These are phyloP conservation scores for Clytia hemisphaerica DNA, from an alignment of 30 jellyfish, hydroid and myxozoan species.

Conservation along the genomic window DNA sequence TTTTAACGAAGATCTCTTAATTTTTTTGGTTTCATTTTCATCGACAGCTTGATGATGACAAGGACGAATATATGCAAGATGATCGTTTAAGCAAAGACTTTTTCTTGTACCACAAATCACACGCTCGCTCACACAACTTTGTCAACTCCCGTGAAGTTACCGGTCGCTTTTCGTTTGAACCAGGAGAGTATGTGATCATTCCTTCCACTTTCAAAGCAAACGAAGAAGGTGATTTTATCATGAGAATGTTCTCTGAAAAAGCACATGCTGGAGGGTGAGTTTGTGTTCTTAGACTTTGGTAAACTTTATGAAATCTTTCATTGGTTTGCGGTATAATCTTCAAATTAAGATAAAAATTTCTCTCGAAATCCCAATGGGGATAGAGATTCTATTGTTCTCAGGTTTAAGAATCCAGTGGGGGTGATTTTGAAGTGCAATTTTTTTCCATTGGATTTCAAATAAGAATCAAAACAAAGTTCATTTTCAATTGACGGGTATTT, in stretches of 20 bases:
- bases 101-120: conserved; percentile 77
- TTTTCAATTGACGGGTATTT: too few relatives aligned
- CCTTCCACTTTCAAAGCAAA: conserved; percentile 87
- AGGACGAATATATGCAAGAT: conserved; percentile 40
- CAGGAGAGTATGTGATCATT: conserved; percentile 75
- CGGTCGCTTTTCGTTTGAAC: conserved; percentile 90
- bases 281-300: too few relatives aligned
- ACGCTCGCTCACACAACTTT: conserved; percentile 88
- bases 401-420: too few relatives aligned
- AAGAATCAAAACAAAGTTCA: too few relatives aligned
- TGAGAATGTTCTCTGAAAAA: conserved; percentile 88
- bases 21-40: neutral
- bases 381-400: too few relatives aligned
- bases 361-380: too few relatives aligned
- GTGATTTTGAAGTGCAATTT: too few relatives aligned
- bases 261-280: conserved; percentile 72
- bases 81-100: conserved; percentile 79
- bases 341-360: too few relatives aligned
- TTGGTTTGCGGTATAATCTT: too few relatives aligned
- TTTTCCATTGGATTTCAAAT: too few relatives aligned
- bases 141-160: conserved; percentile 92
- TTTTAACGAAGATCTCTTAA: neutral
- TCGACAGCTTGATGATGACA: conserved; percentile 67
- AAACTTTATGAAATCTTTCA: too few relatives aligned
- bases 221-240: conserved; percentile 91